Percentiles rank a stretch among this genome's conserved stretches.
These are phyloP conservation scores for Latheticus oryzae DNA, from an alignment of 2,888 invertebrate genomes.

Conservation along the genomic window DNA sequence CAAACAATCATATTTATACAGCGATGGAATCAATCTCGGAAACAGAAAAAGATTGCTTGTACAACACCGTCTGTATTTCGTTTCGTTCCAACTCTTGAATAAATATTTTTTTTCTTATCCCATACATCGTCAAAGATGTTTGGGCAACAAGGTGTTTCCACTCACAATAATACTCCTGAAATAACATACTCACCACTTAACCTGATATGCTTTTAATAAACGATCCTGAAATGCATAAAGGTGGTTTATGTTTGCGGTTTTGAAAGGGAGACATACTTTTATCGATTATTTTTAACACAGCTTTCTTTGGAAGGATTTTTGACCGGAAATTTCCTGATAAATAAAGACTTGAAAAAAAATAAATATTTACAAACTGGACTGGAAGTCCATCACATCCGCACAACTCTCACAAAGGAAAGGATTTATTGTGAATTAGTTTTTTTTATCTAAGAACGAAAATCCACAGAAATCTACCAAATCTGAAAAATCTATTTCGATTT, in stretches of 20 bases:
- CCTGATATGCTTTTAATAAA: conserved; percentile 41
- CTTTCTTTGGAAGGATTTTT: too few species aligned
- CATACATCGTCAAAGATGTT: conserved; percentile 29
- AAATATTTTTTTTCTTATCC: conserved; percentile 28
- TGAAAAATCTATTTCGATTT: conserved; percentile 22
- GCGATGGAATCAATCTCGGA: conserved; percentile 18
- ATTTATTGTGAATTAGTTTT: too few species aligned
- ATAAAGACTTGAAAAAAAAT: too few species aligned
- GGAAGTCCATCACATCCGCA: too few species aligned
- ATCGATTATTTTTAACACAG: conserved; percentile 24
- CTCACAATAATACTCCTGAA: conserved; percentile 39
- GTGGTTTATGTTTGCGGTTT: conserved; percentile 31
- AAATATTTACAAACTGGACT: too few species aligned
- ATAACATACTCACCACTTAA: conserved; percentile 40
- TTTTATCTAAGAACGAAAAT: too few species aligned
- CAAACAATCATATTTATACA: conserved; percentile 27
- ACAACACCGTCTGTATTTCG: conserved; percentile 28
- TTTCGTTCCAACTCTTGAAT: conserved; percentile 30
- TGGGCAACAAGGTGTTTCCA: conserved; percentile 39
- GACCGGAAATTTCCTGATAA: too few species aligned
- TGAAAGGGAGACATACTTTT: conserved; percentile 26
- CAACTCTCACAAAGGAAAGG: too few species aligned
- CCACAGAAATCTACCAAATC: too few species aligned
- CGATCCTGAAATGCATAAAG: conserved; percentile 31
- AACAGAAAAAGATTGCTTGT: conserved; percentile 19